These are phyloP conservation scores for Microctenopoma stevenorrisi DNA, from an alignment of 2,797 vertebrate genomes.

Conservation along the genomic window DNA sequence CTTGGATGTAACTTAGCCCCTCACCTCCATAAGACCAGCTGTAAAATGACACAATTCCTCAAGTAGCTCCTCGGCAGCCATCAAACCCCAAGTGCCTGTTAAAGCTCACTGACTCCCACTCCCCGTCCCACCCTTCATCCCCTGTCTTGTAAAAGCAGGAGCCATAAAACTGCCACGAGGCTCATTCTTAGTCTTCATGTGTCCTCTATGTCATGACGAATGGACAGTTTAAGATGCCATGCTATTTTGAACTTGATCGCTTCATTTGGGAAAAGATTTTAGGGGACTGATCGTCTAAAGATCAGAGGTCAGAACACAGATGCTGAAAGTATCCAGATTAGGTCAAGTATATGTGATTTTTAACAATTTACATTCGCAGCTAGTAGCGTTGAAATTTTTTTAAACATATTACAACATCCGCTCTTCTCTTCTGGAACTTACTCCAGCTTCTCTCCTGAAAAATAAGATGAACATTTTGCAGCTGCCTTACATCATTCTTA, in stretches of 20 bases:
- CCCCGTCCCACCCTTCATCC: conserved; percentile 36
- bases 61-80: conserved; percentile 70
- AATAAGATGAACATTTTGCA: conserved; percentile 17
- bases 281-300: conserved; percentile 23
- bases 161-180: conserved; percentile 63
- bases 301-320: conserved; percentile 43
- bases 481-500: conserved; percentile 12
- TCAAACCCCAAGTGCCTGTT: conserved; percentile 69
- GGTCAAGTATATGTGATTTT: neutral
- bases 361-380: neutral
- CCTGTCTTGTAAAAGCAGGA: conserved; percentile 63
- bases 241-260: conserved; percentile 30
- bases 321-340: conserved; percentile 7
- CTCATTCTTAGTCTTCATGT: conserved; percentile 46
- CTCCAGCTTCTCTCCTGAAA: conserved; percentile 26
- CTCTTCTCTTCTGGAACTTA: conserved; percentile 45
- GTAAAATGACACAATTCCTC: conserved; percentile 73
- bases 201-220: conserved; percentile 42
- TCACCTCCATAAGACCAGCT: conserved; percentile 53
- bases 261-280: conserved; percentile 30
- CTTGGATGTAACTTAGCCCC: conserved; percentile 47
- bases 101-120: conserved; percentile 59
- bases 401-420: conserved; percentile 4
- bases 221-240: conserved; percentile 38
- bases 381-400: too few species aligned